Evolutionary conservation across 2,888 invertebrate species (phyloP), one percentile per base, ranked within the genome.

Genomic region (Cremastobaeus sp.): DNA sequence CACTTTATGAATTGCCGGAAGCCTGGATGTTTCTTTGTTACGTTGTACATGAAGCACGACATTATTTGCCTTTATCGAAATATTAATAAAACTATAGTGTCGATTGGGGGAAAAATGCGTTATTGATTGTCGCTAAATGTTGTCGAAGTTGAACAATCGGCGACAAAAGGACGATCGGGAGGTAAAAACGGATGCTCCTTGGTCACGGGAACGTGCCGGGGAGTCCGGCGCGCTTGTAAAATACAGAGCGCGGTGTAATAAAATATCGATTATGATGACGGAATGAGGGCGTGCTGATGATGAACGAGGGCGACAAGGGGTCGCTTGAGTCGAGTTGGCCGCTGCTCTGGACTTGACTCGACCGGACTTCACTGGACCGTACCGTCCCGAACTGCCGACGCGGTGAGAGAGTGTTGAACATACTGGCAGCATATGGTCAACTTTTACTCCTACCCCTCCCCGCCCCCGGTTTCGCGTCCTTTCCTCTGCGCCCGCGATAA

Each of bases 251-350:
- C 70, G 77, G 50, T 77, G 80, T 80, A 84, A 85, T 85, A 83
- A 85, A 84, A 85, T 83, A 85, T 86, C 85, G 85, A 87, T 85
- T 84, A 84, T 79, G 83, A 83, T 81, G 80, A 81, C 77, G 76
- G 79, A 77, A 78, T 64, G 66, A 68, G 75, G 71, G 70, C 66
- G 69, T 47, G 52, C 45, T 62, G 76, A 76, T 77, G 72, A 77
- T 74, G 66, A 71, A 60, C 76, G 69, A 72, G 47, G 71, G 64
- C 72, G 50, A 35, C 55, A 65, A 60, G 77, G 66, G 72, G 39
- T 25, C 18, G 54, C 35, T 18, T 48, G 57, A 39, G 35, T 45
- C 60, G 76, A 62, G 66, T 64, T 72, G 62, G 69, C 70, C 41
- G 34, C 52, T 14, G 41, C 37, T 47, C 70, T 70, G 21, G 59